Conservation (phyloP, 2,888 invertebrate species). For the Drosophila koepferae region DNA sequence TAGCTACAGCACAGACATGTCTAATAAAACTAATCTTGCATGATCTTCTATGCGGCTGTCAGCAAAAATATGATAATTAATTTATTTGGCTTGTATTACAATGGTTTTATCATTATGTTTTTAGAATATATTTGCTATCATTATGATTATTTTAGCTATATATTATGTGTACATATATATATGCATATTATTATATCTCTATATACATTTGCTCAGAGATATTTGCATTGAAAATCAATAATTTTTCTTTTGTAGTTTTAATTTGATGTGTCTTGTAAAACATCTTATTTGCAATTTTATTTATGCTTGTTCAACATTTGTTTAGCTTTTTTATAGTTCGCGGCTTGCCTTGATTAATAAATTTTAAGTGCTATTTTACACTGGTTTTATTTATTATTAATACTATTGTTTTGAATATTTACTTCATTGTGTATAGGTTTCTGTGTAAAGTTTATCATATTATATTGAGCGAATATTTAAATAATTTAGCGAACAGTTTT, state of each 20-base stretch:
- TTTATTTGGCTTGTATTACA: slow-evolving; percentile 8
- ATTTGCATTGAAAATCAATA: not conserved
- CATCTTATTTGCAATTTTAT: not conserved
- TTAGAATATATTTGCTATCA: not conserved
- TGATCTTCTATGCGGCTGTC: slow-evolving; percentile 17
- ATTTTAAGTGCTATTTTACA: not conserved
- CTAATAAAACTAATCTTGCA: slow-evolving; percentile 16
- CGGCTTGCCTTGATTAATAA: not conserved
- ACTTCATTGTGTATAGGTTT: too few species aligned
- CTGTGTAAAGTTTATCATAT: too few species aligned
- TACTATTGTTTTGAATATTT: too few species aligned
- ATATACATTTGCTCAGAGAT: not conserved
- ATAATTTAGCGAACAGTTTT: too few species aligned
- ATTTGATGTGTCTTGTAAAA: not conserved
- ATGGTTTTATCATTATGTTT: not conserved
- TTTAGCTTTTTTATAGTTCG: not conserved
- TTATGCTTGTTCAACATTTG: not conserved
- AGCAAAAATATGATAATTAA: slow-evolving; percentile 27
- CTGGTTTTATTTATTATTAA: not conserved
- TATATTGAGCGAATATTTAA: too few species aligned
- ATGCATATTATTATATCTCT: not conserved
- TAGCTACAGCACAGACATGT: slow-evolving; percentile 15
- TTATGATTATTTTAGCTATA: not conserved
- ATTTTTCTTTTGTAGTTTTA: not conserved
- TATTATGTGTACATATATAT: not conserved